Evolutionary conservation across 2,113 vertebrate genomes (phyloP), one percentile per base, ranked within the genome.

Genomic region (Ictalurus furcatus): DNA sequence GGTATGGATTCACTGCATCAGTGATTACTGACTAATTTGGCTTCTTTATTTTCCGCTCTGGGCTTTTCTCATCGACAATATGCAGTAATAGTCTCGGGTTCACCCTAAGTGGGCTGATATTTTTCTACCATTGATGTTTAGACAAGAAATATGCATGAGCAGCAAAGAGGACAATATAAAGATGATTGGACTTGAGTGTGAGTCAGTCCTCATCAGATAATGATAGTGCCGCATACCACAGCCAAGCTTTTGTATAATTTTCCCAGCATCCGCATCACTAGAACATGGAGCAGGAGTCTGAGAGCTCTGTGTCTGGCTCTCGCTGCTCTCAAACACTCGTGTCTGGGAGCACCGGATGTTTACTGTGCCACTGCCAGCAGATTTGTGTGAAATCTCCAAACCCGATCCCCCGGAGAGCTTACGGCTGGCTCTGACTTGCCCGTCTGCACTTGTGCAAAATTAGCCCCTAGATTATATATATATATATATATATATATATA

Each of bases 301-400:
- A 34, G 73, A 85, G 73, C 61, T 63, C 59, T 48, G 65, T 28
- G 86, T 30, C 61, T 88, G 61, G 63, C 79, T 83, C 87, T 88
- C 25, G 9, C 58, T 56, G 59, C 87, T n/a, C 37, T 59, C 81
- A 34, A 88, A 88, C 82, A n/a, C n/a, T 85, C 74, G 28, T 88
- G 88, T 87, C 85, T 87, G 73, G 80, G 80, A 88, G 56, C 59
- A 85, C 89, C 84, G 63, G 89, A 54, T 93, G 80, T 92, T 92
- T 91, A 90, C 86, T 56, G 69, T 86, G 85, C 52, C 82, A 48
- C 74, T 65, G 89, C 89, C 90, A 52, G 7, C 88, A 79, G 56
- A 83, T 14, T 73, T 82, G 71, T 90, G 88, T 82, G 54, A 88
- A 84, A 85, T 84, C 80, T 90, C 84, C 88, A 89, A 85, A 80